Percentiles rank a stretch among this genome's conserved stretches.
Conservation (phyloP, 64 coral and sea anemone species). For the Montipora efflorescens region DNA sequence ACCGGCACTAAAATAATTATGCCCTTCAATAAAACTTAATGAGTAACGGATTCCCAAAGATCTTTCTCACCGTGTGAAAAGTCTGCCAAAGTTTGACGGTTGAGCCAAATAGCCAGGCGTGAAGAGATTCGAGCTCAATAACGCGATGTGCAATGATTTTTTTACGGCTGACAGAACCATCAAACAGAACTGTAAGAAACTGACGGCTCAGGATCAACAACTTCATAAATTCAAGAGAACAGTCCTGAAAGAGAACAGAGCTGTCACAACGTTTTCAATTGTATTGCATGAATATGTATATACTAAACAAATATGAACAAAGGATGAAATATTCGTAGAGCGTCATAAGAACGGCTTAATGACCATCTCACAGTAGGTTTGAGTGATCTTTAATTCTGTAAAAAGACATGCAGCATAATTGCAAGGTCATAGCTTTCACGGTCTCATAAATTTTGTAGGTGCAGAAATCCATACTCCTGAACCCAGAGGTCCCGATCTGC, state of each 20-base stretch:
- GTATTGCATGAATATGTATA: background rate
- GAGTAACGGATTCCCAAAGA: background rate
- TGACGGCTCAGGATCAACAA: conserved; percentile 15
- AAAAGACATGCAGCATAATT: too few species aligned
- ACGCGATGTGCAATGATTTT: conserved; percentile 28
- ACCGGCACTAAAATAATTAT: background rate
- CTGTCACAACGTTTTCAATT: background rate
- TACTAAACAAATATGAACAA: too few species aligned
- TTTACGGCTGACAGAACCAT: conserved; percentile 45
- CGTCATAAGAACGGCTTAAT: too few species aligned
- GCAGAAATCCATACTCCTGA: too few species aligned
- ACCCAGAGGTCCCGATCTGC: too few species aligned
- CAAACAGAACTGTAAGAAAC: conserved; percentile 10
- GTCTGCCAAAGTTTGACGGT: conserved; percentile 14
- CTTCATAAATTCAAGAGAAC: conserved; percentile 7
- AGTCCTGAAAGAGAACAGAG: conserved; percentile 1
- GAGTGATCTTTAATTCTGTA: too few species aligned
- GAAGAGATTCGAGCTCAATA: conserved; percentile 41
- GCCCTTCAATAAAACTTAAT: background rate
- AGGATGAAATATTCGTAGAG: too few species aligned
- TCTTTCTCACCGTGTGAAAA: background rate
- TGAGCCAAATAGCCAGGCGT: conserved; percentile 25
- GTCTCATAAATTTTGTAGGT: too few species aligned
- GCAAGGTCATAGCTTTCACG: too few species aligned
- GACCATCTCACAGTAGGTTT: too few species aligned